phyloP scores from a whole-genome alignment of 2,888 invertebrate species.

The Dolomedes plantarius region DNA sequence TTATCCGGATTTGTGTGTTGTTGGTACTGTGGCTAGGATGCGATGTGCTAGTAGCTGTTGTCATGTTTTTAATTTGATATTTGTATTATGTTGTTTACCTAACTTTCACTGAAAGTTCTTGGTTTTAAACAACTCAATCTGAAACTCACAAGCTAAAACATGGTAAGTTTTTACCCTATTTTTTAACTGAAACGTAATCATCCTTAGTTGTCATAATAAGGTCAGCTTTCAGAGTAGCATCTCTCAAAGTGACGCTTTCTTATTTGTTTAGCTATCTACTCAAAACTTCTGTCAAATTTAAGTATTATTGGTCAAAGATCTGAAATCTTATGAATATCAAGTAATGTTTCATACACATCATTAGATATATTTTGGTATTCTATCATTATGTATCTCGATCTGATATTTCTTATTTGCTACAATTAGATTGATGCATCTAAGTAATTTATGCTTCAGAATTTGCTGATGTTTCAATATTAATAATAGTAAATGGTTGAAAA shows the following conservation, averaged over 20 bases:
- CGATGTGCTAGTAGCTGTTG: constrained; percentile 1
- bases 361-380: no score
- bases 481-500: no score
- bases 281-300: no score
- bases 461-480: no score
- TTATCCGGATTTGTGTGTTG: constrained; percentile 34
- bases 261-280: neutral
- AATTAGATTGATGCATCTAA: no score
- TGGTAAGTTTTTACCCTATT: constrained; percentile 7
- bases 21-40: constrained; percentile 17
- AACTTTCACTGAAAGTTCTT: neutral
- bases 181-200: neutral
- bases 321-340: no score
- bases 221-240: constrained; percentile 20
- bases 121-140: neutral
- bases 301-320: no score
- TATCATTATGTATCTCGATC: no score
- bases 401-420: no score
- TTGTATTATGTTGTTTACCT: neutral
- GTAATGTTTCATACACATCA: no score
- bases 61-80: constrained; percentile 2
- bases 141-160: neutral
- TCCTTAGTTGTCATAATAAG: constrained; percentile 42
- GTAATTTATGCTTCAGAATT: no score
- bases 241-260: constrained; percentile 18